A percentile compares a stretch with the other conserved stretches of the same genome.
Evolutionary conservation across 2,113 vertebrate species (phyloP).

Genomic region (Nothoprocta pentlandii): DNA sequence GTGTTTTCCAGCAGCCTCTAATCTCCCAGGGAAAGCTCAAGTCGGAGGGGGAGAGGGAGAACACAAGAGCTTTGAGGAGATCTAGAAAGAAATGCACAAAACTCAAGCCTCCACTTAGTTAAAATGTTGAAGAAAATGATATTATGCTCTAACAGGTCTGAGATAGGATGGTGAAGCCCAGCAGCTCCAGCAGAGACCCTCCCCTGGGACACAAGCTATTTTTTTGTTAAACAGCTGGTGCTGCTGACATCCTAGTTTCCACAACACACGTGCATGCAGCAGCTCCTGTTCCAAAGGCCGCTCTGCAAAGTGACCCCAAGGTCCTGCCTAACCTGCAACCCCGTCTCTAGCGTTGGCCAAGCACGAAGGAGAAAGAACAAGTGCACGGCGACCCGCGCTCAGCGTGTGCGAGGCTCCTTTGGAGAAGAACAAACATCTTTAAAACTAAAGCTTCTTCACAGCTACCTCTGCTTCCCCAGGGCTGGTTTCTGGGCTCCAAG

Average conservation of each 20-base stretch:
- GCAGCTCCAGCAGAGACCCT: rapidly evolving
- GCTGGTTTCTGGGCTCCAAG: background rate
- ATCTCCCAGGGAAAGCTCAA: background rate
- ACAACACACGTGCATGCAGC: rapidly evolving
- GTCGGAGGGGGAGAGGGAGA: background rate
- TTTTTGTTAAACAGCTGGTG: background rate
- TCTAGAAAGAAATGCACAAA: background rate
- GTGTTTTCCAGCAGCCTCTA: constrained; percentile 46
- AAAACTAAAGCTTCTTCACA: background rate
- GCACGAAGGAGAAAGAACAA: background rate
- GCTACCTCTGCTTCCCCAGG: background rate
- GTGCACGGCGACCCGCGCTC: background rate
- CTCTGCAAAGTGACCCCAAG: background rate
- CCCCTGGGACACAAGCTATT: background rate
- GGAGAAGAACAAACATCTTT: background rate
- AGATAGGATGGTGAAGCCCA: background rate
- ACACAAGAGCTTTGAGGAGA: constrained; percentile 1
- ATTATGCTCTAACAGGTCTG: background rate
- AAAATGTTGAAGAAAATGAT: background rate
- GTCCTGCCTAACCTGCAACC: background rate
- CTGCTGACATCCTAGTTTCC: background rate
- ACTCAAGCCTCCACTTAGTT: background rate
- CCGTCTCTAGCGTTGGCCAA: background rate
- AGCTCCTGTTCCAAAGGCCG: background rate
- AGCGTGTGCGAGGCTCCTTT: rapidly evolving